Conservation (phyloP, 1,140 invertebrate genomes). For the Helicorthomorpha holstii region DNA sequence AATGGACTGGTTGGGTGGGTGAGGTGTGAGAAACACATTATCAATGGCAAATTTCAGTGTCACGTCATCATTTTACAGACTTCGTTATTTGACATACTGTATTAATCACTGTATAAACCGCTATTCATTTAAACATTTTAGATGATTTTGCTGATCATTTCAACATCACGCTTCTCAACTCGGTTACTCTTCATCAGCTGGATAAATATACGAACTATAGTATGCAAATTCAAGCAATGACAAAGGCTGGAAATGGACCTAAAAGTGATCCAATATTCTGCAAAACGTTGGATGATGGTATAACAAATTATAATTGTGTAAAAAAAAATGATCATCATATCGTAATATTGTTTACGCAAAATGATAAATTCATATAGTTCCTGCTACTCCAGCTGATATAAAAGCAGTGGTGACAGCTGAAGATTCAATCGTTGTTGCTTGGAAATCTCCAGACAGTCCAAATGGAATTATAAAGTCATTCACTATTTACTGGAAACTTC, state of each 20-base stretch:
- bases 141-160: too few species aligned
- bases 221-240: conserved; percentile 1
- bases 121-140: too few species aligned
- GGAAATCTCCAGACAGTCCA: conserved; percentile 6
- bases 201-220: conserved; percentile 5
- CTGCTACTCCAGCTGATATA: conserved; percentile 6
- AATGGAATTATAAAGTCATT: conserved; percentile 9
- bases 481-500: conserved; percentile 5
- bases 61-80: too few species aligned
- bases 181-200: neutral
- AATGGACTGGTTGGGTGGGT: conserved; percentile 75
- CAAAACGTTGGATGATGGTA: conserved; percentile 2
- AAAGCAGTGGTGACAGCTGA: conserved; percentile 6
- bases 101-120: too few species aligned
- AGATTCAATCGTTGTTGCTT: conserved; percentile 9
- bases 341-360: neutral
- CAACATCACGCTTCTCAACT: too few species aligned
- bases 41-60: too few species aligned
- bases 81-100: too few species aligned
- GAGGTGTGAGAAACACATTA: too few species aligned
- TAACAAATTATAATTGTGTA: neutral
- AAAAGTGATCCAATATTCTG: neutral
- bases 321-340: neutral
- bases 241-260: conserved; percentile 1
- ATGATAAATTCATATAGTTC: conserved; percentile 1